Evolutionary conservation across 2,113 vertebrate species (phyloP).

Genomic region (Bufo bufo): DNA sequence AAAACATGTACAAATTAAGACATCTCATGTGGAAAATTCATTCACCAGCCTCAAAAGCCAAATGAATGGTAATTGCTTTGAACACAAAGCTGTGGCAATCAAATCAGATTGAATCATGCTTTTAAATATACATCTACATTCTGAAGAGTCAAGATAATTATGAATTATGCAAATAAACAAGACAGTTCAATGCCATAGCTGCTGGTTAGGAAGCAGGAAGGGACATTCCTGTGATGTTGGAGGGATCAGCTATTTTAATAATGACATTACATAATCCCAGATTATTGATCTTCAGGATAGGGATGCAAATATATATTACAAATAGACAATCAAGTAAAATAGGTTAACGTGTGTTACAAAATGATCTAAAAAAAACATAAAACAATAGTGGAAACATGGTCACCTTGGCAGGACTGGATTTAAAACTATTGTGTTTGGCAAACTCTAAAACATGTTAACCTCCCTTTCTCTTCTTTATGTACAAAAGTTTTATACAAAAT

Average conservation of each 20-base stretch:
- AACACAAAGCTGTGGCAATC: constrained; percentile 82
- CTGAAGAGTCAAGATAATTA: constrained; percentile 79
- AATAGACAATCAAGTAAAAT: not conserved
- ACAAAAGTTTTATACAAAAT: no score
- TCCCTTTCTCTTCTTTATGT: not conserved
- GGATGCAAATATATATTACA: not conserved
- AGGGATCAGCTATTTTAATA: constrained; percentile 10
- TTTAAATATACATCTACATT: constrained; percentile 79
- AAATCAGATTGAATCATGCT: constrained; percentile 83
- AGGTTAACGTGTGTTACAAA: not conserved
- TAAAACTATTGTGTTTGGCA: not conserved
- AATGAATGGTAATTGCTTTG: constrained; percentile 87
- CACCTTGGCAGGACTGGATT: not conserved
- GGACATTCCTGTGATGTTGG: constrained; percentile 63
- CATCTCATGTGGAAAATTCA: constrained; percentile 86
- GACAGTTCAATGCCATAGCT: constrained; percentile 69
- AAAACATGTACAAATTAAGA: constrained; percentile 86
- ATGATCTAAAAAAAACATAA: not conserved
- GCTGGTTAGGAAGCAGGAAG: constrained; percentile 66
- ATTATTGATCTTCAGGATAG: not conserved
- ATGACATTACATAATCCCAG: not conserved
- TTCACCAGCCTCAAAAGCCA: constrained; percentile 83
- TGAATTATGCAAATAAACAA: constrained; percentile 79
- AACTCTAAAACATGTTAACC: not conserved
- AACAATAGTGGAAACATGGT: not conserved